Evolutionary conservation across 2,113 vertebrate genomes (phyloP).

Genomic region (Lucifuga dentata): DNA sequence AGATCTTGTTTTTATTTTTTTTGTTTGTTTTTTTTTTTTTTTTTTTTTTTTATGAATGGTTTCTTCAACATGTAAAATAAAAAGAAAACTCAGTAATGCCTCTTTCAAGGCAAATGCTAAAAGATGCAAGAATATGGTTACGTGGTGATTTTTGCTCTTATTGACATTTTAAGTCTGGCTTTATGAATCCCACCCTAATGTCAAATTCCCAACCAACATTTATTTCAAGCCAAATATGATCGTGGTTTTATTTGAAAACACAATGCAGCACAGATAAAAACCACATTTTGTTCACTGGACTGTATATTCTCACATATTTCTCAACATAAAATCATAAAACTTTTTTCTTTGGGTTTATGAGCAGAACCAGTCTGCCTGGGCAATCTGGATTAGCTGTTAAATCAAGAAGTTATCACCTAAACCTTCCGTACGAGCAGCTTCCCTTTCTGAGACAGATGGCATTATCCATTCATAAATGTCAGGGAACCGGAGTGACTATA

Average conservation of each 20-base stretch:
- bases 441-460: constrained; percentile 43
- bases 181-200: too few relatives aligned
- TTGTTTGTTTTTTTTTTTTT: too few relatives aligned
- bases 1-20: too few relatives aligned
- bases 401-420: constrained; percentile 45
- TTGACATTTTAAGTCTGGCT: too few relatives aligned
- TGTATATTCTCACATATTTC: constrained; percentile 10
- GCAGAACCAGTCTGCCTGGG: constrained; percentile 13
- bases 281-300: not conserved
- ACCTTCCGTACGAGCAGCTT: constrained; percentile 28
- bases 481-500: constrained; percentile 52
- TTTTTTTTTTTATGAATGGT: too few relatives aligned
- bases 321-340: not conserved
- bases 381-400: constrained; percentile 52
- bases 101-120: too few relatives aligned
- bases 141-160: too few relatives aligned
- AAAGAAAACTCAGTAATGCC: too few relatives aligned
- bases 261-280: not conserved
- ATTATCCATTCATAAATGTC: constrained; percentile 66
- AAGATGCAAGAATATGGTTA: too few relatives aligned
- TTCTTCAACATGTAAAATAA: too few relatives aligned
- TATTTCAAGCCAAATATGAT: not conserved
- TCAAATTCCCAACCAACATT: not conserved
- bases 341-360: constrained; percentile 28
- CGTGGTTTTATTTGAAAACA: not conserved